Evolutionary conservation across 1,140 invertebrate species (phyloP), one percentile per base, ranked within the genome.

Genomic region (Drosophila teissieri): DNA sequence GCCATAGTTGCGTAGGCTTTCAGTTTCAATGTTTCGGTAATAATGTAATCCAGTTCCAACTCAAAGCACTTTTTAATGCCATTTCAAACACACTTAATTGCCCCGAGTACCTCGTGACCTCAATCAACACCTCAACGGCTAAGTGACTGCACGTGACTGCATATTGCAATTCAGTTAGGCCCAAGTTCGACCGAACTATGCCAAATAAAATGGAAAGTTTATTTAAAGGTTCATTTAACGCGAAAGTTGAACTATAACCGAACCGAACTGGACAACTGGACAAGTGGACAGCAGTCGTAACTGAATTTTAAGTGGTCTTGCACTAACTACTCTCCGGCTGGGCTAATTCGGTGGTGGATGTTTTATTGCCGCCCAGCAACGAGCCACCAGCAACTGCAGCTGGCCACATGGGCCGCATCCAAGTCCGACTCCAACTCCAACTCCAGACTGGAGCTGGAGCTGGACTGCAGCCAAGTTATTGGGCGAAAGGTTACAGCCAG

Each of bases 401-500:
- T 53, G 56, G 78, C 73, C 65, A 55, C 24, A 44, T 73, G 58
- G 68, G 48, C 44, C 11, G 14, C 34, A 24, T 27, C 46, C 54
- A 11, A n/a, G 48, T 72, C 42, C 24, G n/a, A 39, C 6, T 36
- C 7, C 36, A 11, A 37, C 36, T 72, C 37, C 48, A 49, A 24
- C 24, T 22, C 22, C 22, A 22, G 2, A 6, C 27, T 27, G 27
- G 27, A 27, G 27, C 24, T 27, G 24, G 24, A 27, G 24, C 27
- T 31, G 27, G 27, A 31, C 31, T 31, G 31, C 42, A 60, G 51
- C 44, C 54, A 65, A 79, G 57, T 76, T 70, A 61, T 70, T 85
- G 79, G 83, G 78, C 83, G 83, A 85, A 85, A 85, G 82, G 82
- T 86, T 74, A 77, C 67, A 55, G 48, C 22, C 44, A 49, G 44